phyloP scores from a whole-genome alignment of 64 coral and sea anemone genomes.

The Platygyra sinensis region DNA sequence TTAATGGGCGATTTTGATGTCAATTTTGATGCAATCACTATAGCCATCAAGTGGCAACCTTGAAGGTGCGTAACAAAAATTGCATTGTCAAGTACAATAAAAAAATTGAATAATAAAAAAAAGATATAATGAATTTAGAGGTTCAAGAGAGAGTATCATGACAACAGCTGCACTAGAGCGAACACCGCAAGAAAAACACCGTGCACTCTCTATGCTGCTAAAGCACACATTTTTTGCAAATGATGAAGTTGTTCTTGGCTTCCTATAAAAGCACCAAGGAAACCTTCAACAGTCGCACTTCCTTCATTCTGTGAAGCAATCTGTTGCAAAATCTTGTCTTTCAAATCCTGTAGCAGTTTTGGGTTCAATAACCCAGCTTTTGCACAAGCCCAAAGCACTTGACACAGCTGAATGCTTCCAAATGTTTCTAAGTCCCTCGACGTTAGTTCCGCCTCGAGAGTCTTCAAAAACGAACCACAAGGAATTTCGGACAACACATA shows the following conservation, averaged over 20 bases:
- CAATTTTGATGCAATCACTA: no score
- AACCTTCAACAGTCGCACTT: slow-evolving; percentile 9
- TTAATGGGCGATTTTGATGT: no score
- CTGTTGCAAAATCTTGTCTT: slow-evolving; percentile 4
- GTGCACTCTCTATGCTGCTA: background rate
- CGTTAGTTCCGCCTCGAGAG: background rate
- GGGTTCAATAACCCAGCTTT: background rate
- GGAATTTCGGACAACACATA: slow-evolving; percentile 36
- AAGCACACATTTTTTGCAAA: background rate
- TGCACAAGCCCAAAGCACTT: slow-evolving; percentile 5
- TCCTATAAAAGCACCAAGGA: background rate
- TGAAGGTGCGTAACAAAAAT: no score
- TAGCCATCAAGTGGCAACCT: no score
- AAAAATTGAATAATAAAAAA: no score
- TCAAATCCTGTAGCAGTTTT: background rate
- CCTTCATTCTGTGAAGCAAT: slow-evolving; percentile 6
- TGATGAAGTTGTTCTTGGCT: background rate
- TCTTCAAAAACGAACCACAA: background rate
- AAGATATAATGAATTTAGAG: no score
- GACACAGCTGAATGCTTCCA: background rate
- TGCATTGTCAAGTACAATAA: no score
- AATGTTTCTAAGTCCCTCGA: background rate
- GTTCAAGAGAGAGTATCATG: no score
- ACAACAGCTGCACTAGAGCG: no score
- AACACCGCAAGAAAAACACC: no score